Evolutionary conservation across 1,140 invertebrate genomes (phyloP), one percentile per base, ranked within the genome.

Genomic region (Drosophila oshimai): DNA sequence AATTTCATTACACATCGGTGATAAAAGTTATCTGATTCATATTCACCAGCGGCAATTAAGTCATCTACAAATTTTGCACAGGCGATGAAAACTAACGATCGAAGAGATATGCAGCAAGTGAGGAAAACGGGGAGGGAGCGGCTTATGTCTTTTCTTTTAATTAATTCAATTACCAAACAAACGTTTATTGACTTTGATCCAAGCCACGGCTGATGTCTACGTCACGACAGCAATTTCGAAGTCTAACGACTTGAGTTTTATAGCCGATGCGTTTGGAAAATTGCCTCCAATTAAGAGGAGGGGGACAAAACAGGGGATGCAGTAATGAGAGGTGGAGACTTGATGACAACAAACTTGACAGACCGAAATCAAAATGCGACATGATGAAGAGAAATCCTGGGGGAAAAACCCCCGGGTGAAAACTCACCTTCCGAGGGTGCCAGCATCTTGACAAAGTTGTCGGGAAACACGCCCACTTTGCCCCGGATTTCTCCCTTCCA

Each of bases 401-500:
- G 37, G 12, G 26, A 13, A 24, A 24, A 9, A 34, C 24, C 4
- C 37, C 28, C 34, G 10, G 15, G 41, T 28, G 20, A 57, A 36
- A 26, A 91, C 91, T 92, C 62, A 93, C 92, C 91, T 24, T 91
- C 75, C 6, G 80, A 53, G 18, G 92, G 92, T 7, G 86, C 41
- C 62, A 93, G 91, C 3, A 96, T 64, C 88, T 96, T 94, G 4
- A 98, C 97, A 93, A 99, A 99, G 93, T 99, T 99, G 89, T 99
- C 98, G 3, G 98, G 98, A 91, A 99, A 99, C 1, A 99, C 93
- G 0, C 98, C 98, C 46, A 97, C 92, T 90, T 94, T 94, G 22
- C 98, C 98, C 69, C 95, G 94, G 0, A 98, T 78, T 92, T 99
- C 98, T 42, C 98, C 98, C 91, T 95, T 95, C 98, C 98, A 99